Evolutionary conservation across 2,113 vertebrate genomes (phyloP), one percentile per base, ranked within the genome.

Genomic region (Numenius arquata): DNA sequence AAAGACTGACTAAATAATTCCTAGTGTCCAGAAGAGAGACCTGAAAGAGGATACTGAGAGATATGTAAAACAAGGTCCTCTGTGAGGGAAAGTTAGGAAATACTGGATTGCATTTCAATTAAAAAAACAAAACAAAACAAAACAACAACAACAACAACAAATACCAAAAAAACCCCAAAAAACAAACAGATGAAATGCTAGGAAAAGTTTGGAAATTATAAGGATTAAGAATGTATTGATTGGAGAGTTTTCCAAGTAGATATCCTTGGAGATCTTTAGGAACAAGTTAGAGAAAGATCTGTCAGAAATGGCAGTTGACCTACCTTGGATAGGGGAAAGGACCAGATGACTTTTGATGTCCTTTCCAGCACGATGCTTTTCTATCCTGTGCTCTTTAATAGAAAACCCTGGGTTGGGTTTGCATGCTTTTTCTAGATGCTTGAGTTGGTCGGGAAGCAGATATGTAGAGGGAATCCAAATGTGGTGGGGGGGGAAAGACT

Each of bases 401-500:
- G 29, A 50, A 85, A 94, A 50, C 11, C 5, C 12, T 32, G 17
- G 7, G 23, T 79, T 75, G 40, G 26, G 9, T 62, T 70, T 79
- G 45, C 53, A 27, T 21, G 13, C 2, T 79, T 85, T 58, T 76
- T 38, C 59, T 83, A 70, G 48, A 32, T 0, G 2, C 2, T 56
- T 34, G 34, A 21, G 9, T 18, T 83, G 19, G 17, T 47, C 10
- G 43, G 16, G 27, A 93, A 85, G 6, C 30, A 84, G 47, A 32
- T 56, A 61, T 14, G 15, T 26, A 89, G 65, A 80, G 18, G 11
- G 13, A 90, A 88, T 87, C 6, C 3, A 6, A 75, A 72, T 1
- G 2, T 34, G 4, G 22, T 38, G 16, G 12, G 3, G 0, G 2
- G 41, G 41, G 41, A 13, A 11, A 47, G 8, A 38, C 36, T 36